These are phyloP conservation scores for Oreochromis aureus DNA, from an alignment of 2,113 vertebrate species.

Conservation along the genomic window DNA sequence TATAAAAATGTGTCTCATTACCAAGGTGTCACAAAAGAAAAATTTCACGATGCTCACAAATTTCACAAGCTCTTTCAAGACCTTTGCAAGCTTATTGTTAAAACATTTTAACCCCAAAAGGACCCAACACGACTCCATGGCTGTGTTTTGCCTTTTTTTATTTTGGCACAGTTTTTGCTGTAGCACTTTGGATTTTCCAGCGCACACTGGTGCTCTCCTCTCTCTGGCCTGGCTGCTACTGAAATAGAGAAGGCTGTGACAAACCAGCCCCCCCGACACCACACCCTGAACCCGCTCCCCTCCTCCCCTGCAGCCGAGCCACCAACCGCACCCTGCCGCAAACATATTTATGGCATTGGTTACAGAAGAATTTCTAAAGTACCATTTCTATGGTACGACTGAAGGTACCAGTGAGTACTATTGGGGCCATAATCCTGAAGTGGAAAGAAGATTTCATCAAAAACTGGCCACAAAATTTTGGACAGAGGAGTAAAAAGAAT, in stretches of 20 bases:
- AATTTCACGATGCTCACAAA: background rate
- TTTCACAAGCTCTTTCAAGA: background rate
- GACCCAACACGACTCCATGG: background rate
- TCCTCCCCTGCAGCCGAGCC: background rate
- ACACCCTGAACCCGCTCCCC: background rate
- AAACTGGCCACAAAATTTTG: background rate
- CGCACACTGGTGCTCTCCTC: background rate
- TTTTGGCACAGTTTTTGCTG: background rate
- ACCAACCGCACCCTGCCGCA: background rate
- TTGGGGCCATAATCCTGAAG: fast-evolving
- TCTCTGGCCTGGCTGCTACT: background rate
- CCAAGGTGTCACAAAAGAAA: background rate
- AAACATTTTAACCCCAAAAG: fast-evolving
- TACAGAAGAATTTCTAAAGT: background rate
- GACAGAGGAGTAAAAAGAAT: background rate
- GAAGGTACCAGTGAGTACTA: background rate
- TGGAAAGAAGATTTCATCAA: background rate
- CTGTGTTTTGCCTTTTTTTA: background rate
- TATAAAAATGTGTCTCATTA: background rate
- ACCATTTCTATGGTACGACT: background rate
- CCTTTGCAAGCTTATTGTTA: background rate
- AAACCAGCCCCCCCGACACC: background rate
- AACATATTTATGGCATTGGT: fast-evolving
- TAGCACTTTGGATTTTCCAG: background rate
- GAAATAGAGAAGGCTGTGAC: background rate